A percentile compares a stretch with the other conserved stretches of the same genome.
Evolutionary conservation across 2,113 vertebrate genomes (phyloP).

Genomic region (Phrynosoma platyrhinos): DNA sequence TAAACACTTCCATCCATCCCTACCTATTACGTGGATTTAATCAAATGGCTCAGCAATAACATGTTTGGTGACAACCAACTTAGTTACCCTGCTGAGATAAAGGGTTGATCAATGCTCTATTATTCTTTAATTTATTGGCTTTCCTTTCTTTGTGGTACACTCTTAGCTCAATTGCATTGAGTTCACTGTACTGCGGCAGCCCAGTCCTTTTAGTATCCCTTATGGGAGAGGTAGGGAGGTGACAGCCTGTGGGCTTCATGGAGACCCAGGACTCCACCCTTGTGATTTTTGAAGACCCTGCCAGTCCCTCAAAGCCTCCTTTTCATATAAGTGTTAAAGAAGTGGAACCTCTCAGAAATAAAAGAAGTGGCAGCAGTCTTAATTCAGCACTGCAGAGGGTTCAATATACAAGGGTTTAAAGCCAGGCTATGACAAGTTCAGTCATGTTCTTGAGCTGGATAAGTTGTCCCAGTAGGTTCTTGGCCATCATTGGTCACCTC

Average conservation of each 20-base stretch:
- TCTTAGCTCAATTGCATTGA: constrained; percentile 29
- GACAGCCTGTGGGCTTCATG: background rate
- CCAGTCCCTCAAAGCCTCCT: no score
- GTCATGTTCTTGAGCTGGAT: no score
- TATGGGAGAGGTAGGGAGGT: background rate
- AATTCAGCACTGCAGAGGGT: no score
- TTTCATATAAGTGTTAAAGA: no score
- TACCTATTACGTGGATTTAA: constrained; percentile 72
- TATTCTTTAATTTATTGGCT: constrained; percentile 75
- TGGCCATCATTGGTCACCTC: no score
- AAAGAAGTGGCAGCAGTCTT: no score
- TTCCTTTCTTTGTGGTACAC: constrained; percentile 46
- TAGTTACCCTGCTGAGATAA: constrained; percentile 78
- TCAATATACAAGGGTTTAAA: no score
- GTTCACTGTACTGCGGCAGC: background rate
- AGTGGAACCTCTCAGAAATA: no score
- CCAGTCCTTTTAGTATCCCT: background rate
- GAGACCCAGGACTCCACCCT: background rate
- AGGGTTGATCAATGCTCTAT: constrained; percentile 77
- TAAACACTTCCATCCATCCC: constrained; percentile 67
- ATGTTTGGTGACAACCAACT: constrained; percentile 65
- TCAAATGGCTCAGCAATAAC: constrained; percentile 70
- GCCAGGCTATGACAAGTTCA: no score
- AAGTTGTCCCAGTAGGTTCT: no score
- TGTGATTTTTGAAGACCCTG: no score